Evolutionary conservation across 2,113 vertebrate species (phyloP).

Genomic region (Coregonus clupeaformis): DNA sequence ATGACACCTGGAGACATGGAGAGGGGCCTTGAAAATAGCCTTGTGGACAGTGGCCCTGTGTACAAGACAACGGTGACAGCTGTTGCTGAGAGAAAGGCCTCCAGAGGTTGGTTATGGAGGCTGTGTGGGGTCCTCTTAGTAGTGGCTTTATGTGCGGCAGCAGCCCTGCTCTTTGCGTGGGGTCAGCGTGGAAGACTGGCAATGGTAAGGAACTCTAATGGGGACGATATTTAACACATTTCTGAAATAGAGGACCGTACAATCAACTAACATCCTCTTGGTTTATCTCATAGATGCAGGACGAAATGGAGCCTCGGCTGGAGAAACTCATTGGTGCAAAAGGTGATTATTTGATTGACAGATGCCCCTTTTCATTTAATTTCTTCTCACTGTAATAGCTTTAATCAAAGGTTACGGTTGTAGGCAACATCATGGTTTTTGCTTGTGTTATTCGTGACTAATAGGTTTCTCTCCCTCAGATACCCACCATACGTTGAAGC

Average conservation of each 20-base stretch:
- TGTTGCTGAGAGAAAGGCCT: constrained; percentile 52
- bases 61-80: constrained; percentile 3
- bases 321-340: constrained; percentile 3
- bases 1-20: constrained; percentile 55
- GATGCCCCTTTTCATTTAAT: no score
- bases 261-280: background rate
- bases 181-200: constrained; percentile 35
- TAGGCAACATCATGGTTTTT: background rate
- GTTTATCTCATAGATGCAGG: constrained; percentile 12
- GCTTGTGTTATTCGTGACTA: constrained; percentile 1
- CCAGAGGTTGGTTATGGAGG: constrained; percentile 49
- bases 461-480: constrained; percentile 37
- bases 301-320: background rate
- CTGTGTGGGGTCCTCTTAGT: constrained; percentile 24
- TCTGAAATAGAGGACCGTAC: background rate
- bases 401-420: constrained; percentile 6
- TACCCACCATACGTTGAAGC: constrained; percentile 47
- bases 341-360: background rate
- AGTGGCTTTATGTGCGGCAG: constrained; percentile 40
- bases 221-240: background rate
- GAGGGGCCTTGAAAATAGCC: constrained; percentile 17
- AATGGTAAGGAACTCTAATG: constrained; percentile 34
- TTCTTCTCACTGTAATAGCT: background rate
- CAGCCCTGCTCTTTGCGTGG: constrained; percentile 45
- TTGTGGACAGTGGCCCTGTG: constrained; percentile 33